These are phyloP conservation scores for Aphaenogaster floridana DNA, from an alignment of 1,140 invertebrate genomes.

Conservation along the genomic window DNA sequence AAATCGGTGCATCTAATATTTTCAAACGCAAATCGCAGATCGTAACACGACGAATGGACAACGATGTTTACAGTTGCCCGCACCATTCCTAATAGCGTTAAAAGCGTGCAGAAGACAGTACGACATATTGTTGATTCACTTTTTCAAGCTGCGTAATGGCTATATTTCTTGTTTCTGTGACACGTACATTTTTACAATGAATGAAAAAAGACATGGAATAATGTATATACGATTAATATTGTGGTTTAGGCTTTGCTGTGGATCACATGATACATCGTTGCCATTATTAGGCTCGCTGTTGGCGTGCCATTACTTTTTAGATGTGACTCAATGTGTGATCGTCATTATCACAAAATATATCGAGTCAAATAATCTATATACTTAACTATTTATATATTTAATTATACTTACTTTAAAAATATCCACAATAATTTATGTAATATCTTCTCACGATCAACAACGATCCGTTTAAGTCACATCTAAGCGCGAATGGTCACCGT, in stretches of 20 bases:
- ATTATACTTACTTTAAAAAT: constrained; percentile 35
- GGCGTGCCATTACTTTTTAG: constrained; percentile 9
- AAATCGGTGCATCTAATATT: constrained; percentile 59
- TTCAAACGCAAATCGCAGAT: constrained; percentile 59
- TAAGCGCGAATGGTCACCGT: not conserved
- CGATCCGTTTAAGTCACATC: constrained; percentile 24
- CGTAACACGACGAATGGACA: constrained; percentile 49
- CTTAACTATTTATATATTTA: constrained; percentile 19
- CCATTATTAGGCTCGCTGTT: constrained; percentile 29
- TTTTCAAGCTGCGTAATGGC: constrained; percentile 24
- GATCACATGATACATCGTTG: constrained; percentile 39
- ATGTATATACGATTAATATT: constrained; percentile 31
- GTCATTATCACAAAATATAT: not conserved
- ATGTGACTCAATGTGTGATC: constrained; percentile 28
- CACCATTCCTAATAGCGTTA: constrained; percentile 34
- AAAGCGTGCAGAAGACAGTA: constrained; percentile 47
- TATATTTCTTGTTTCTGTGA: constrained; percentile 22
- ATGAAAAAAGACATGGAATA: constrained; percentile 6
- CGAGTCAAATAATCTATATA: constrained; percentile 23
- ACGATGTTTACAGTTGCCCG: constrained; percentile 31
- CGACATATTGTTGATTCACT: constrained; percentile 44
- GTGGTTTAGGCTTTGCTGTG: constrained; percentile 30
- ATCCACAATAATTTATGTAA: constrained; percentile 35
- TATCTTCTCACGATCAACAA: constrained; percentile 12
- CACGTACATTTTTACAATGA: constrained; percentile 38